Evolutionary conservation across 1,140 invertebrate species (phyloP), one percentile per base, ranked within the genome.

Genomic region (Magallana ariakensis): DNA sequence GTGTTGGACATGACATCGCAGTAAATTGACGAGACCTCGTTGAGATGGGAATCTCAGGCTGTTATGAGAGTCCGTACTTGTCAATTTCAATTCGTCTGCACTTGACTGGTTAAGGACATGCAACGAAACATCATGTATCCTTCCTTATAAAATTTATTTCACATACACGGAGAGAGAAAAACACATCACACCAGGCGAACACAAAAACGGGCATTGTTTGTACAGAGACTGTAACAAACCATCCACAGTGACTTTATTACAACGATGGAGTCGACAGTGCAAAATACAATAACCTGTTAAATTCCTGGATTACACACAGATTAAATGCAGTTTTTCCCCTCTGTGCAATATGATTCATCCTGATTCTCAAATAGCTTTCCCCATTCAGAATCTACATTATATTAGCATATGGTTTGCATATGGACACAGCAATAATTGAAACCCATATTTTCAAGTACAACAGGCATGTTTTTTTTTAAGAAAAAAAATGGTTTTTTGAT

Each of bases 351-450:
- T 75, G 66, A 75, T 33, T 75, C 66, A 75, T 10, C 22, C 66
- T 5, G 33, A 26, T 19, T 33, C 22, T 75, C 22, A 26, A 75
- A 75, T 75, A 75, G 33, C 66, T 75, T 75, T 75, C 33, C 22
- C 22, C 22, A 7, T 75, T 22, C 13, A 75, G 22, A 60, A 60
- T 3, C 19, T 13, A 22, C 66, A 75, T 26, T 9, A 26, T 75
- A 75, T 60, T 33, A 75, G 66, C 66, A 75, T 75, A 75, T 33
- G 66, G 66, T 75, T 75, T 75, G 13, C 66, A 75, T 75, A 33
- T 75, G 58, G 19, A 22, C 22, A 10, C 19, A 33, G 19, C 19
- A 33, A 75, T 60, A 46, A 46, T 46, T 46, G 33, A 46, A 46
- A 46, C 33, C 33, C 33, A 46, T 46, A 46, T 46, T 46, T 46